phyloP scores from a whole-genome alignment of 2,113 vertebrate species.

The Leptodactylus fuscus region DNA sequence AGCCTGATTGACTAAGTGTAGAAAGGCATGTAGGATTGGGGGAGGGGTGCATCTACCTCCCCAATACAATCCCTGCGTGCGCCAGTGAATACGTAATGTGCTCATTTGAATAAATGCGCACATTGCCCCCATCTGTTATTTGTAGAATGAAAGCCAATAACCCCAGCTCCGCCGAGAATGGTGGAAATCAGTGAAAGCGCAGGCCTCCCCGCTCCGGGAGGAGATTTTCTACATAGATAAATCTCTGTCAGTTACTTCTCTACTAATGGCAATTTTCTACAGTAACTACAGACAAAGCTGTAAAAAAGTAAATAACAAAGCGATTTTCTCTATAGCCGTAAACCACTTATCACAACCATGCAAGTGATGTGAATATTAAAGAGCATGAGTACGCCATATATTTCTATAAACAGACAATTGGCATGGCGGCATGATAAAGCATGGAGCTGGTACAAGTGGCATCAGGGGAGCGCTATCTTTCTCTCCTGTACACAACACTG shows the following conservation, averaged over 20 bases:
- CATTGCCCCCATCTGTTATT: neutral
- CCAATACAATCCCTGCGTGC: neutral
- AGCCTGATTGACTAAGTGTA: too few species aligned
- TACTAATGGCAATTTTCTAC: neutral
- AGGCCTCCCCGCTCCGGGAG: neutral
- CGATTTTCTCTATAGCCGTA: neutral
- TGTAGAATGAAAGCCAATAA: neutral
- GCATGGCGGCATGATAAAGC: constrained; percentile 5
- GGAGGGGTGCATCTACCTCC: neutral
- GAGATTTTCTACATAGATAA: neutral
- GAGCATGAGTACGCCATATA: neutral
- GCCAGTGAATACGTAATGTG: constrained; percentile 10
- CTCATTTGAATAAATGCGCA: neutral
- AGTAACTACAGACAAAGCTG: neutral
- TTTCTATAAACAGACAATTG: neutral
- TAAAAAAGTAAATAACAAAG: neutral
- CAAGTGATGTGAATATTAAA: constrained; percentile 40
- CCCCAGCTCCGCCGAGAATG: neutral
- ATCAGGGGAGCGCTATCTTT: constrained; percentile 32
- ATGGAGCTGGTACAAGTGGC: constrained; percentile 37
- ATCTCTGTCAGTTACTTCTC: neutral
- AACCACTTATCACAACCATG: neutral
- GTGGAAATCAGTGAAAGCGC: neutral
- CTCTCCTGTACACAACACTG: constrained; percentile 10
- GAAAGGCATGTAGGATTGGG: neutral